Evolutionary conservation across 1,140 invertebrate species (phyloP), one percentile per base, ranked within the genome.

Genomic region (Argopecten irradians): DNA sequence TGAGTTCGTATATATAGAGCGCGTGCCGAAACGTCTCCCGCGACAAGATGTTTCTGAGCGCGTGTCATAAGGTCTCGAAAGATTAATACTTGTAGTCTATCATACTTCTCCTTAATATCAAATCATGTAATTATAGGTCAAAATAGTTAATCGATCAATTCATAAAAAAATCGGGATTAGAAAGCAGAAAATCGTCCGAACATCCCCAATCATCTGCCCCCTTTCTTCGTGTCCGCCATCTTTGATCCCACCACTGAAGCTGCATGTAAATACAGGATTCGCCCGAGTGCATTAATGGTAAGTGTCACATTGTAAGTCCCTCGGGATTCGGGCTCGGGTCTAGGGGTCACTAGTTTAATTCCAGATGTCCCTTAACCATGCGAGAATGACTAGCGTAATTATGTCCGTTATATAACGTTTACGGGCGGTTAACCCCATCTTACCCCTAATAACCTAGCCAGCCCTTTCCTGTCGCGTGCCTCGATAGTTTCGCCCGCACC

Each of bases 391-490:
- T 71, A 5, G 28, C 5, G 1, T 71, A 71, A 71, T 71, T 71
- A 71, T 71, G 55, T 71, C 22, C 55, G 55, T 71, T 71, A 71
- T 28, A 71, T 71, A 71, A 71, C 16, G 55, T 71, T 71, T 71
- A 71, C 55, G 28, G 22, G 22, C 55, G 55, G 55, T 71, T 71
- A n/a, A 2, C 55, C 22, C 55, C 22, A 71, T n/a, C 1, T 71
- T 71, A 71, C 22, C n/a, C 22, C 55, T 71, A 71, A 28, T 71
- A 71, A 28, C n/a, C 28, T 71, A 8, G 22, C 55, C 55, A 71
- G 22, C 55, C 55, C 55, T n/a, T 71, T 71, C 55, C 16, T 8
- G 55, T 71, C 55, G 55, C 55, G 55, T 71, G 55, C 55, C 55
- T 11, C 2, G 16, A 22, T 19, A 13, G 43, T 19, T n/a, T 71